Evolutionary conservation across 2,888 invertebrate genomes (phyloP).

Genomic region (Rotaria magnacalcarata): DNA sequence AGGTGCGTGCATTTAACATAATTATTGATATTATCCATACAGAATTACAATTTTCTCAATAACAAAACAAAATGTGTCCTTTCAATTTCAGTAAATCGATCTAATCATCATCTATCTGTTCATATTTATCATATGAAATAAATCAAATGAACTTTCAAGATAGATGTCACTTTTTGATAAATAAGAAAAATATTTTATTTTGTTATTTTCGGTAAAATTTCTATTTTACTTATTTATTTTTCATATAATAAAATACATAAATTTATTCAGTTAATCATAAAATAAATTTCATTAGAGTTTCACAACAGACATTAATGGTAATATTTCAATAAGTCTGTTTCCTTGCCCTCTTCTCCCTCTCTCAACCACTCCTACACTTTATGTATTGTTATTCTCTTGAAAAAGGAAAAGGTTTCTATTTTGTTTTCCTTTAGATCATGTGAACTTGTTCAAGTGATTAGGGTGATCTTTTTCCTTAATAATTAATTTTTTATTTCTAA

Average conservation of each 20-base stretch:
- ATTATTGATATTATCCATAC: not conserved
- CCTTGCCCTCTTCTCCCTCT: conserved; percentile 21
- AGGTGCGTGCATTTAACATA: not conserved
- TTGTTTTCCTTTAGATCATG: conserved; percentile 5
- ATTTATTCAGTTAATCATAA: not conserved
- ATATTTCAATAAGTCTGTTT: conserved; percentile 13
- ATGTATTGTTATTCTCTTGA: conserved; percentile 18
- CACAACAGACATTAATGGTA: not conserved
- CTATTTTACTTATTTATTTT: not conserved
- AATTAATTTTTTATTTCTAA: not conserved
- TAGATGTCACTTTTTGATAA: not conserved
- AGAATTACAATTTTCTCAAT: not conserved
- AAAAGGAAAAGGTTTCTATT: not conserved
- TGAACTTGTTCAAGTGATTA: conserved; percentile 8
- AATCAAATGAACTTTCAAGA: not conserved
- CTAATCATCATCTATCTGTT: not conserved
- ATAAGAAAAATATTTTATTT: not conserved
- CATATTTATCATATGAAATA: not conserved
- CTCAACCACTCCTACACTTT: conserved; percentile 22
- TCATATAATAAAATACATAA: not conserved
- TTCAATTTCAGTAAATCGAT: no score
- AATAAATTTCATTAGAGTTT: not conserved
- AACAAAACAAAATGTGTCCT: not conserved
- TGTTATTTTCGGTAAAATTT: not conserved
- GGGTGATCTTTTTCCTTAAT: not conserved